Conservation (phyloP, 2,113 vertebrate species). For the Gnathonemus echidnorhynchus region DNA sequence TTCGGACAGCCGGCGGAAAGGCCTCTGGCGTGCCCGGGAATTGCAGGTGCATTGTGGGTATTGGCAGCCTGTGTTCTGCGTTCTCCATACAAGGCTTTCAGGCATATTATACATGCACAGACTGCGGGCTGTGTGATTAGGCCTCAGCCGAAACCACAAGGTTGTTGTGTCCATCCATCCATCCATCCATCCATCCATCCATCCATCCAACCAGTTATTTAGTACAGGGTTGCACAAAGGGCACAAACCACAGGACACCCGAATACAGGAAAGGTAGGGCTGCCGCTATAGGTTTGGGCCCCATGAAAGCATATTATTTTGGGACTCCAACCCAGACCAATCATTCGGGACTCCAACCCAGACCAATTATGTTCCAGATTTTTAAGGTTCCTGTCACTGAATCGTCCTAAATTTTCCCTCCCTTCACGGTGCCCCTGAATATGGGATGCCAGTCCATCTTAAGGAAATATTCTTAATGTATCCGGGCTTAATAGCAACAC, state of each 20-base stretch:
- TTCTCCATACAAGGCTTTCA: background rate
- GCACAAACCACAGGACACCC: background rate
- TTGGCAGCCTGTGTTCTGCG: background rate
- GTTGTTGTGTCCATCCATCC: background rate
- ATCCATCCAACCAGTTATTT: background rate
- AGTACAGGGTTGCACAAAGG: background rate
- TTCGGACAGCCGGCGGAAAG: background rate
- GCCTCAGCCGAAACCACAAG: background rate
- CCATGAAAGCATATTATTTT: background rate
- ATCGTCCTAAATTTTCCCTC: background rate
- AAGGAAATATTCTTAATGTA: background rate
- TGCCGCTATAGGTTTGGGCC: background rate
- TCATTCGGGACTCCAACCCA: background rate
- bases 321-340: background rate
- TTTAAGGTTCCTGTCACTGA: background rate
- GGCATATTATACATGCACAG: background rate
- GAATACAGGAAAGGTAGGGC: background rate
- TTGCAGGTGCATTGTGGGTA: background rate
- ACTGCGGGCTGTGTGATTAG: background rate
- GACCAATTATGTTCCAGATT: background rate
- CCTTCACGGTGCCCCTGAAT: background rate
- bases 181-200: background rate
- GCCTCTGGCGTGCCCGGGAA: background rate
- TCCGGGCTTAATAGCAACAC: background rate
- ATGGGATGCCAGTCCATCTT: background rate